A percentile compares a stretch with the other conserved stretches of the same genome.
These are phyloP conservation scores for Darevskia nairensis DNA, from an alignment of 2,797 vertebrate species.

Conservation along the genomic window DNA sequence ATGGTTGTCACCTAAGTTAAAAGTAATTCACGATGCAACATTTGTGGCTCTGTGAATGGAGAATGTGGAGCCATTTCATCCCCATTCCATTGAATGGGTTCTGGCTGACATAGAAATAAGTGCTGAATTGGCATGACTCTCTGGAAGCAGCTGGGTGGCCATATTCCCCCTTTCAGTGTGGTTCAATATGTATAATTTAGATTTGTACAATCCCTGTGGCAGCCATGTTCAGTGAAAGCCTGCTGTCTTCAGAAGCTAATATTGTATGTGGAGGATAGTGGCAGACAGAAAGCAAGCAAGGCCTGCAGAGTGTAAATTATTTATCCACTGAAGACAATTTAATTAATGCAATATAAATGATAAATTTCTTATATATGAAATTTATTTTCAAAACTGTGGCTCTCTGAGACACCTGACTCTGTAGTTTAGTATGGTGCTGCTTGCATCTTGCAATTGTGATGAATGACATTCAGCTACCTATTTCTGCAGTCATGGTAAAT, in stretches of 20 bases:
- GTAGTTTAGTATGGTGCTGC: slow-evolving; percentile 42
- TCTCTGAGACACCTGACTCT: slow-evolving; percentile 15
- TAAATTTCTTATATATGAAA: slow-evolving; percentile 25
- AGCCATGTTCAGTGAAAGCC: neutral
- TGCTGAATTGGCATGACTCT: neutral
- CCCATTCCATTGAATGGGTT: neutral
- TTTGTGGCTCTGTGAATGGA: neutral
- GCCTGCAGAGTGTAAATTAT: slow-evolving; percentile 26
- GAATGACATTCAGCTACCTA: slow-evolving; percentile 53
- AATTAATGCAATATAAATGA: slow-evolving; percentile 36
- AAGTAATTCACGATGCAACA: neutral
- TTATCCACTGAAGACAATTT: slow-evolving; percentile 24
- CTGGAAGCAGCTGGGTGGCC: neutral
- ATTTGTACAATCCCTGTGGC: neutral
- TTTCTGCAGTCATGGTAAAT: slow-evolving; percentile 61
- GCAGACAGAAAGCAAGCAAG: neutral
- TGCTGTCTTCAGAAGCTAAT: neutral
- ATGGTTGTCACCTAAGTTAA: neutral
- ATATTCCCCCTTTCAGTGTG: neutral
- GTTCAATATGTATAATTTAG: neutral
- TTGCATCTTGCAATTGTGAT: slow-evolving; percentile 53
- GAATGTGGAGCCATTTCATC: neutral
- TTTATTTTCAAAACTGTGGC: slow-evolving; percentile 34
- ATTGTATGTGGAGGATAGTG: slow-evolving; percentile 4
- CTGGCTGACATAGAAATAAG: neutral